These are phyloP conservation scores for Tiliacea citrago DNA, from an alignment of 2,888 invertebrate species.

Conservation along the genomic window DNA sequence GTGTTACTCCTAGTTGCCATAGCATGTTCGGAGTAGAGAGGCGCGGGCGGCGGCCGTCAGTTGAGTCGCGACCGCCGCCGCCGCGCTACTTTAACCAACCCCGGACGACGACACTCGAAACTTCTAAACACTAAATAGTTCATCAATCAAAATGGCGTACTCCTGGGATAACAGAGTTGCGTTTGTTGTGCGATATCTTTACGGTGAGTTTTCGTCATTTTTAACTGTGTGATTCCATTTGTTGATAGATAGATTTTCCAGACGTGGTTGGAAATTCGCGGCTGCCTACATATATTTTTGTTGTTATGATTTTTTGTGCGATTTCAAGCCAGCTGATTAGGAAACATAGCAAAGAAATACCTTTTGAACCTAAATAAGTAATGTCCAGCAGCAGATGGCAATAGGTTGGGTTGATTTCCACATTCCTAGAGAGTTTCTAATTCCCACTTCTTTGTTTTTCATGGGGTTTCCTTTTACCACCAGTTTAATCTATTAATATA, in stretches of 20 bases:
- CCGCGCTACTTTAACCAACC: constrained; percentile 66
- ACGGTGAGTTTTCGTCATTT: constrained; percentile 91
- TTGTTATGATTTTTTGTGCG: constrained; percentile 22
- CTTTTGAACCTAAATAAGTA: background rate
- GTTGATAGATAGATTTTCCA: constrained; percentile 27
- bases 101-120: constrained; percentile 29
- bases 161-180: constrained; percentile 96
- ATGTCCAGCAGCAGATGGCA: background rate
- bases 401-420: background rate
- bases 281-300: constrained; percentile 26
- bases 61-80: constrained; percentile 74
- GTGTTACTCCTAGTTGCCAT: too few species aligned
- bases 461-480: background rate
- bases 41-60: constrained; percentile 80
- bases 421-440: background rate
- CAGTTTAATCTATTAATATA: background rate
- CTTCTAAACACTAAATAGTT: constrained; percentile 45
- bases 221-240: constrained; percentile 14
- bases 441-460: background rate
- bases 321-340: constrained; percentile 7
- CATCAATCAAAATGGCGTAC: constrained; percentile 92
- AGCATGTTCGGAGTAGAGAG: constrained; percentile 70
- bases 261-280: constrained; percentile 4
- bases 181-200: constrained; percentile 95
- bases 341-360: background rate